A percentile compares a stretch with the other conserved stretches of the same genome.
These are phyloP conservation scores for Diorhabda elongata DNA, from an alignment of 1,140 invertebrate species.

Conservation along the genomic window DNA sequence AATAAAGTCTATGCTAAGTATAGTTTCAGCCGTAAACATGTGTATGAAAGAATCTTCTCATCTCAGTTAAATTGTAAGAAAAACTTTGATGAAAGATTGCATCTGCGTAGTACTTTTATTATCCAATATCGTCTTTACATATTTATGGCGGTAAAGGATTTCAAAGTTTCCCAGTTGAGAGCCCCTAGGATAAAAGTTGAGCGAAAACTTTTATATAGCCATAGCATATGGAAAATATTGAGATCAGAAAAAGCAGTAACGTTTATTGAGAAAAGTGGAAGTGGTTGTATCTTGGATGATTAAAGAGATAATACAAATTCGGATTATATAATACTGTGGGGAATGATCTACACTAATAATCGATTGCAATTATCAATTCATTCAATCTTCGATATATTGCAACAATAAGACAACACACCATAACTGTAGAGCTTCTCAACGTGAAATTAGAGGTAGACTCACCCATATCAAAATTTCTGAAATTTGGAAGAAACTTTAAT, in stretches of 20 bases:
- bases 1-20: no score
- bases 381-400: no score
- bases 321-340: no score
- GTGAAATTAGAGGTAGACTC: no score
- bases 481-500: no score
- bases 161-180: constrained; percentile 8
- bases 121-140: constrained; percentile 11
- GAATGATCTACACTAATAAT: no score
- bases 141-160: constrained; percentile 6
- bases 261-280: not conserved
- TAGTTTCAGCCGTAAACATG: no score
- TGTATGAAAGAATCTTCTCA: no score
- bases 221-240: constrained; percentile 9
- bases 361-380: no score
- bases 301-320: not conserved
- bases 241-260: not conserved
- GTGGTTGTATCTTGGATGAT: not conserved
- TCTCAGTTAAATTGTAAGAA: not conserved
- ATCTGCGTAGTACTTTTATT: constrained; percentile 8
- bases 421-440: no score
- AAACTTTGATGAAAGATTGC: not conserved
- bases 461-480: no score
- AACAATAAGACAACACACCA: no score
- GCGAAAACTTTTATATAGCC: constrained; percentile 7
- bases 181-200: constrained; percentile 9